Evolutionary conservation across 2,888 invertebrate species (phyloP), one percentile per base, ranked within the genome.

Genomic region (Cantharis rufa): DNA sequence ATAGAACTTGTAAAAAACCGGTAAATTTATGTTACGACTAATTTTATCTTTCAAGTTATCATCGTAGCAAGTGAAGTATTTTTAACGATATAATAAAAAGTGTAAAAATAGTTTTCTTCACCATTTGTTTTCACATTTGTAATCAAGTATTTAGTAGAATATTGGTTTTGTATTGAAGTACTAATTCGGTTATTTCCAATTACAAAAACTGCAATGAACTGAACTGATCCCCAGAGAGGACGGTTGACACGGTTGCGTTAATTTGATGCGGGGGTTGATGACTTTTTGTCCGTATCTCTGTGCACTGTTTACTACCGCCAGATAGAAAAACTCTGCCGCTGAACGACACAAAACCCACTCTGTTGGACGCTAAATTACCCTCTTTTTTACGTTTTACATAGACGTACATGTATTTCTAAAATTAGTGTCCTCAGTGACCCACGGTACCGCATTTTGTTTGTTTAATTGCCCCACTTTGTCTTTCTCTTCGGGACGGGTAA

Each of bases 251-350:
- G 78, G 48, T 74, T 71, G 78, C 76, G 78, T 78, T 78, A 78
- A 78, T 78, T 78, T 78, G 76, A 76, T 71, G 70, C 75, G 73
- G 73, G 77, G 79, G 63, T 77, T 79, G 77, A 79, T 79, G 79
- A 79, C 79, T 79, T 79, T 78, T 79, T 78, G 77, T 78, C 75
- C 74, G 72, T 77, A 77, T 77, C 77, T 75, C 79, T 79, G 74
- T 74, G 74, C 76, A 70, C 74, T 78, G 78, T 79, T 79, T 79
- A 79, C 77, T 74, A 75, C 72, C 75, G 28, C 28, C 68, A 71
- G 76, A 76, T 76, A 72, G 72, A 76, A 78, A 78, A 78, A 78
- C 72, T 71, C 72, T 66, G 62, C 74, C 76, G 72, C 74, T 74
- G 72, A 79, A 72, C 77, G 75, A 76, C 77, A 74, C 75, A 78